A percentile compares a stretch with the other conserved stretches of the same genome.
phyloP scores from a whole-genome alignment of 1,140 invertebrate genomes.

The Paracyclopina nana region DNA sequence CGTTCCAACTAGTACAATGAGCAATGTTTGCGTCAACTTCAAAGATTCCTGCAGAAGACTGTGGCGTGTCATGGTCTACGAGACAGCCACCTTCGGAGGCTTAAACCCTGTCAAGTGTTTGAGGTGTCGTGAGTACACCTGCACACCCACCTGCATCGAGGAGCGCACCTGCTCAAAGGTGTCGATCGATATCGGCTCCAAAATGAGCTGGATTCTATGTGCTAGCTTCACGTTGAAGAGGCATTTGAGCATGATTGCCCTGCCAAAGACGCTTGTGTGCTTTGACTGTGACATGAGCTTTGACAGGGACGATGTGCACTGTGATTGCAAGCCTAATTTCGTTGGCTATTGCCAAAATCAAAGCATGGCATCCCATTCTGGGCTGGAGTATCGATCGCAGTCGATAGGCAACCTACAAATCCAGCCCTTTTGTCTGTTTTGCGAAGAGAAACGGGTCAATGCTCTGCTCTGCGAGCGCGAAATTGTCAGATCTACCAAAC shows the following conservation, averaged over 20 bases:
- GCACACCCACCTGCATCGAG: conserved; percentile 29
- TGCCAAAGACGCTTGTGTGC: conserved; percentile 24
- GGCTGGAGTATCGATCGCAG: conserved; percentile 6
- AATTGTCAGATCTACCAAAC: conserved; percentile 6
- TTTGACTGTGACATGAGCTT: conserved; percentile 23
- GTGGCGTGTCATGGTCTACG: conserved; percentile 12
- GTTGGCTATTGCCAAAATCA: not conserved
- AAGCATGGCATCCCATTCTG: conserved; percentile 25
- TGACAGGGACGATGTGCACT: conserved; percentile 25
- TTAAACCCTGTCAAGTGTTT: conserved; percentile 22
- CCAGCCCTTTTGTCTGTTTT: conserved; percentile 14
- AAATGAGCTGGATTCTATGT: conserved; percentile 31
- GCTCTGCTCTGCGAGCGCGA: conserved; percentile 9
- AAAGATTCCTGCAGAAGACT: conserved; percentile 13
- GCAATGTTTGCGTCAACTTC: conserved; percentile 6
- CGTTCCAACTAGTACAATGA: too few species aligned
- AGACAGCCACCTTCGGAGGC: not conserved
- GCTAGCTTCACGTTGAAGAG: conserved; percentile 27
- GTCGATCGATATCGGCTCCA: conserved; percentile 32
- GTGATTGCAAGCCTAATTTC: not conserved
- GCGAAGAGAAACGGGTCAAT: conserved; percentile 10
- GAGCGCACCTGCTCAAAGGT: conserved; percentile 28
- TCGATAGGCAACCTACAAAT: not conserved
- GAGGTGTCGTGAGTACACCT: conserved; percentile 30
- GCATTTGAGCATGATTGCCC: conserved; percentile 30